Percentiles rank a stretch among this genome's conserved stretches.
phyloP scores from a whole-genome alignment of 1,140 invertebrate genomes.

The Zaprionus inermis region DNA sequence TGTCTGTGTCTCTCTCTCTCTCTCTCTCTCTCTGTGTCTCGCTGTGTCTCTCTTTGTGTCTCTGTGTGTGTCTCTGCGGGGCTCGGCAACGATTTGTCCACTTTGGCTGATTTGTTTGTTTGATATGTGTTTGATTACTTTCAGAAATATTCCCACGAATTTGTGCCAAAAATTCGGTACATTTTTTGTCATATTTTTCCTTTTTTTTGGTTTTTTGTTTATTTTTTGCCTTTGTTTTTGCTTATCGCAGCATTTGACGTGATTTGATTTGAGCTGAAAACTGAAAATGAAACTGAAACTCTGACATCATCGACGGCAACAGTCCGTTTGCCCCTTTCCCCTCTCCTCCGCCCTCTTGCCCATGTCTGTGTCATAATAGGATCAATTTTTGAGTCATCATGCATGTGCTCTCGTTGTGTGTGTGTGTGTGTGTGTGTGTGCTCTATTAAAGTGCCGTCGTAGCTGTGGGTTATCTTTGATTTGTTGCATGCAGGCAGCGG shows the following conservation, averaged over 20 bases:
- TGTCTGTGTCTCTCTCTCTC: no score
- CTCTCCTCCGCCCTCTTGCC: not conserved
- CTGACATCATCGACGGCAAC: slow-evolving; percentile 63
- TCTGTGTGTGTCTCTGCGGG: slow-evolving; percentile 22
- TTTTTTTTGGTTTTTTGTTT: no score
- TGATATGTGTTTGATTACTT: slow-evolving; percentile 82
- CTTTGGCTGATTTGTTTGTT: slow-evolving; percentile 76
- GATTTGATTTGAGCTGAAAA: slow-evolving; percentile 72
- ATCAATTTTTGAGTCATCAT: slow-evolving; percentile 80
- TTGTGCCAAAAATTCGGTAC: slow-evolving; percentile 29
- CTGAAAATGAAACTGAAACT: slow-evolving; percentile 37
- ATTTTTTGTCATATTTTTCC: slow-evolving; percentile 18
- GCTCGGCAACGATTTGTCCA: slow-evolving; percentile 67
- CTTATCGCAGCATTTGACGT: slow-evolving; percentile 79
- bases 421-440: no score
- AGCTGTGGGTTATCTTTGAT: slow-evolving; percentile 70
- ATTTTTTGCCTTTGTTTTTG: slow-evolving; percentile 47
- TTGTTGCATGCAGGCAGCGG: slow-evolving; percentile 46
- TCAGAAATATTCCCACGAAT: slow-evolving; percentile 36
- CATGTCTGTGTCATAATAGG: slow-evolving; percentile 67
- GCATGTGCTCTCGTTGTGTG: no score
- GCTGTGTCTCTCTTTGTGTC: not conserved
- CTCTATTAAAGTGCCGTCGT: slow-evolving; percentile 73
- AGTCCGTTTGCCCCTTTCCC: not conserved
- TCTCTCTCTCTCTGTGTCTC: not conserved